Evolutionary conservation across 1,140 invertebrate genomes (phyloP).

Genomic region (Stratiolaelaps scimitus): DNA sequence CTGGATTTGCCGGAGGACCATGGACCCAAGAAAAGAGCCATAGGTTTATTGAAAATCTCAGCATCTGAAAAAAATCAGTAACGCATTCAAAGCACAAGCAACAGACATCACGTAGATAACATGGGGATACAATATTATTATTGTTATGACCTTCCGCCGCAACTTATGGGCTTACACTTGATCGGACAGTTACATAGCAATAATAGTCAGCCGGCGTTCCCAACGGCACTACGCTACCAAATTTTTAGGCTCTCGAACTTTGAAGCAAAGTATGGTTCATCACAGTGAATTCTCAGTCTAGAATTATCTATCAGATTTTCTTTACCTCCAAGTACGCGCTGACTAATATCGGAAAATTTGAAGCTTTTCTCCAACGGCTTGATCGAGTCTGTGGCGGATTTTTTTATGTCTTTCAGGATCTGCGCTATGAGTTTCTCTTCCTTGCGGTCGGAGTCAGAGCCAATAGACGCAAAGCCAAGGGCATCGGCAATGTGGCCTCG

Average conservation of each 20-base stretch:
- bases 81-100: conserved; percentile 1
- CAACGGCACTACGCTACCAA: too few relatives aligned
- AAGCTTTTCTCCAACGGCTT: conserved; percentile 76
- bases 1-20: conserved; percentile 91
- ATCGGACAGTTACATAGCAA: too few relatives aligned
- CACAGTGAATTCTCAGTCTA: too few relatives aligned
- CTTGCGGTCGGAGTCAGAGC: conserved; percentile 47
- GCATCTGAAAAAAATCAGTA: conserved; percentile 51
- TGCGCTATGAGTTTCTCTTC: conserved; percentile 54
- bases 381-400: conserved; percentile 70
- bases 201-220: too few relatives aligned
- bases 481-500: conserved; percentile 66
- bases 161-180: too few relatives aligned
- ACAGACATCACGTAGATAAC: neutral
- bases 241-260: too few relatives aligned
- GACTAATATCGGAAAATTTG: conserved; percentile 81
- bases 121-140: too few relatives aligned
- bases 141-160: too few relatives aligned
- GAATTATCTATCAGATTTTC: too few relatives aligned
- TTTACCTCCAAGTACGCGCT: conserved; percentile 46
- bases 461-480: conserved; percentile 55
- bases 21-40: conserved; percentile 82
- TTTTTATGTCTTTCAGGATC: conserved; percentile 69
- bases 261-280: too few relatives aligned
- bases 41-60: conserved; percentile 84